Evolutionary conservation across 2,113 vertebrate species (phyloP).

Genomic region (Galemys pyrenaicus): DNA sequence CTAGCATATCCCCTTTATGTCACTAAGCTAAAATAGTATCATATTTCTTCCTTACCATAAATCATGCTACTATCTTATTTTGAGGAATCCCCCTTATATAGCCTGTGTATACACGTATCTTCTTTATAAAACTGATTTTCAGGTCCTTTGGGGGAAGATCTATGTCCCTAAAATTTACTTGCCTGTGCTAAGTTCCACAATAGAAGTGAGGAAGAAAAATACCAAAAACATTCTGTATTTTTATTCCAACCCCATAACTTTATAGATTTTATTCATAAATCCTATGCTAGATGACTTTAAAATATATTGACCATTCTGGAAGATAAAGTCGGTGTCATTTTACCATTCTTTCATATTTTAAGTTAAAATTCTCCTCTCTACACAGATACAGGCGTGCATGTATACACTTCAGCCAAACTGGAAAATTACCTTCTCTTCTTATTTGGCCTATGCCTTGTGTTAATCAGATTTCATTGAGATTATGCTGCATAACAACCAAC

Average conservation of each 20-base stretch:
- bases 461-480: background rate
- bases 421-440: background rate
- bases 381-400: background rate
- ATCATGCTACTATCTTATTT: background rate
- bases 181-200: background rate
- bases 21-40: background rate
- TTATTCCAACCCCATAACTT: background rate
- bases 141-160: background rate
- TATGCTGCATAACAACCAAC: background rate
- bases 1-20: background rate
- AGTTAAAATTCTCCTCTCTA: background rate
- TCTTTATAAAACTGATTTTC: background rate
- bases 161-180: background rate
- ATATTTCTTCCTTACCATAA: background rate
- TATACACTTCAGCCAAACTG: background rate
- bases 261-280: conserved; percentile 20
- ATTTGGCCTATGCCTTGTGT: background rate
- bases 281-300: background rate
- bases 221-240: background rate
- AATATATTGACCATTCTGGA: background rate
- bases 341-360: background rate
- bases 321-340: background rate
- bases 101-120: background rate
- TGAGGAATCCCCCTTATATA: background rate
- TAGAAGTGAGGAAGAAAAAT: background rate